Evolutionary conservation across 1,140 invertebrate species (phyloP), one percentile per base, ranked within the genome.

Genomic region (Drosophila kurseongensis): DNA sequence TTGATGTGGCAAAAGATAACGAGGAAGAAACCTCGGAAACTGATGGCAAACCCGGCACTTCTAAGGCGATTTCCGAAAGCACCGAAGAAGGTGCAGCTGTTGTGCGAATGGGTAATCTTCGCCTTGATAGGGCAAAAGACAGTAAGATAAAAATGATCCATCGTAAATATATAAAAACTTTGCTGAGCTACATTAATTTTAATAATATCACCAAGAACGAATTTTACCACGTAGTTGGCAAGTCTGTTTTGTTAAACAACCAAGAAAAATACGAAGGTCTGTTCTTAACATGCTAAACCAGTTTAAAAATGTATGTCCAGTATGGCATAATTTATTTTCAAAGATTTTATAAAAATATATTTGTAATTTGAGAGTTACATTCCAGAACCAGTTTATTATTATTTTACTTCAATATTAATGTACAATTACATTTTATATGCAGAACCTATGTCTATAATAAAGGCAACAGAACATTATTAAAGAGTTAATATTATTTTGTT

Each of bases 191-290:
- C 27, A 38, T 75, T 0, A 18, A 65, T 0, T 75, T 18, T 16
- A 0, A 14, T 12, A 44, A 14, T 0, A 74, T 75, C 18, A 0
- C 0, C 0, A 75, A 38, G 8, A 3, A 12, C 0, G 54, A 59
- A 0, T 75, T 76, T 38, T 59, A 75, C 13, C 5, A 29, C 0
- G 13, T 36, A 12, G 36, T 75, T 54, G 59, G 59, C 36, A 56
- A 65, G 10, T 75, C 69, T 13, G 1, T 0, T 32, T 36, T 65
- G 32, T n/a, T 75, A 16, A 50, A 4, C 14, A 4, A 16, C 0
- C 7, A 32, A 13, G 45, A 67, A 27, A 75, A 75, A 23, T 75
- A 29, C 14, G 18, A 66, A 29, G 6, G 13, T 14, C 2, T 56
- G 0, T 56, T 27, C 18, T 1, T 57, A 41, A 71, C 48, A 5